Evolutionary conservation across 2,888 invertebrate genomes (phyloP).

Genomic region (Mycalesis mineus): DNA sequence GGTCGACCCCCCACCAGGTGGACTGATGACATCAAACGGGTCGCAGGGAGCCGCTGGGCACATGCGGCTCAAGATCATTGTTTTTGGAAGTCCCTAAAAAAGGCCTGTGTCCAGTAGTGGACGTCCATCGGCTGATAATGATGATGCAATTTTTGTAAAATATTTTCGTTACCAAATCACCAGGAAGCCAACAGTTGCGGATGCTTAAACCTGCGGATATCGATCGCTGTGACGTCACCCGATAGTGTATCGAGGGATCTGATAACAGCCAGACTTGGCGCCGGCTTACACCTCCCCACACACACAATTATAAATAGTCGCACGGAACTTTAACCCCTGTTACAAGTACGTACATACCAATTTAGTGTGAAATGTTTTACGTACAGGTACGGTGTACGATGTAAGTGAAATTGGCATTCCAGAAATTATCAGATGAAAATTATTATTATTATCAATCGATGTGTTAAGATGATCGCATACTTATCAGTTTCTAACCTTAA

Average conservation of each 20-base stretch:
- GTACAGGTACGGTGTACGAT: background rate
- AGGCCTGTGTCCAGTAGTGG: too few relatives aligned
- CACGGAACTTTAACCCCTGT: conserved; percentile 1
- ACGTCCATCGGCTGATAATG: too few relatives aligned
- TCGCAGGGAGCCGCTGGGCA: too few relatives aligned
- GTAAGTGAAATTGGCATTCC: conserved; percentile 4
- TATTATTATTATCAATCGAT: background rate
- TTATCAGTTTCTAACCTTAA: background rate
- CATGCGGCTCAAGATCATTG: too few relatives aligned
- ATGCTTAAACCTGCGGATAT: conserved; percentile 29
- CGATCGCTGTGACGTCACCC: conserved; percentile 48
- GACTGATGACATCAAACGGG: too few relatives aligned
- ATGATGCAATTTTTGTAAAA: too few relatives aligned
- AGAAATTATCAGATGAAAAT: conserved; percentile 10
- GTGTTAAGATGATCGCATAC: background rate
- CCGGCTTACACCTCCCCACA: conserved; percentile 29
- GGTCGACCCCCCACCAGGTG: too few relatives aligned
- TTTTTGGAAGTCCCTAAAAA: too few relatives aligned
- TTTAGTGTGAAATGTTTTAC: background rate
- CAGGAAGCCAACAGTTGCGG: conserved; percentile 10
- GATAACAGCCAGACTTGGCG: conserved; percentile 56
- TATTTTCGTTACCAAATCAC: background rate
- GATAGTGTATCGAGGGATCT: conserved; percentile 48
- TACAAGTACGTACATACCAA: background rate
- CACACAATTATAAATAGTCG: background rate